phyloP scores from a whole-genome alignment of 2,113 vertebrate genomes.

The Brachyhypopomus occidentalis region DNA sequence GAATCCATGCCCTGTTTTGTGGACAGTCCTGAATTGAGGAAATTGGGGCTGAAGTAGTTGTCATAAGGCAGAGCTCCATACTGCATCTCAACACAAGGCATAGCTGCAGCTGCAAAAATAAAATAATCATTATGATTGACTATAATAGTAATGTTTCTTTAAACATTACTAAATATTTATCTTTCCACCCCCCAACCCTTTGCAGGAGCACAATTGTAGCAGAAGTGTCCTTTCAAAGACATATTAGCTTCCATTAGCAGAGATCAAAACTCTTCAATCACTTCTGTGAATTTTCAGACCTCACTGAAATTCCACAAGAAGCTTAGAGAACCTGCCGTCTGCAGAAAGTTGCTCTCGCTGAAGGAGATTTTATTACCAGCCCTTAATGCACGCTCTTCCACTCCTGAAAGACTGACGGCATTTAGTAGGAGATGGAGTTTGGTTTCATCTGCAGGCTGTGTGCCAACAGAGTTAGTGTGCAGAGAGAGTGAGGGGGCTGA shows the following conservation, averaged over 20 bases:
- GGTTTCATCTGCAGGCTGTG: constrained; percentile 60
- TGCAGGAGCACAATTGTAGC: constrained; percentile 44
- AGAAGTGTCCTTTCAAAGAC: constrained; percentile 53
- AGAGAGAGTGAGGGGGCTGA: constrained; percentile 45
- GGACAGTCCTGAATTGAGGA: constrained; percentile 79
- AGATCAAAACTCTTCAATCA: constrained; percentile 67
- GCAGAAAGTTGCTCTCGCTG: constrained; percentile 24
- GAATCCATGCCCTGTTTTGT: constrained; percentile 81
- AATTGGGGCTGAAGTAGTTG: constrained; percentile 72
- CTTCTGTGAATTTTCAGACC: constrained; percentile 36
- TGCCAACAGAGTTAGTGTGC: constrained; percentile 48
- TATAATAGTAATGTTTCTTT: background rate
- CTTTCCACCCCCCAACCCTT: background rate
- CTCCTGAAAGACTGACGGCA: constrained; percentile 49
- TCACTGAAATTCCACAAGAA: constrained; percentile 42
- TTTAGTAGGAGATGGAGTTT: constrained; percentile 60
- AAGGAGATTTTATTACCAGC: constrained; percentile 33
- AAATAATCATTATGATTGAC: background rate
- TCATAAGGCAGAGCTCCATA: constrained; percentile 79
- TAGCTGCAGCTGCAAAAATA: constrained; percentile 72
- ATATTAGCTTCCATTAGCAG: constrained; percentile 53
- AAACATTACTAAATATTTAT: background rate
- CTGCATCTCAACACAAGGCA: constrained; percentile 93
- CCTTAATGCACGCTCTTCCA: constrained; percentile 67
- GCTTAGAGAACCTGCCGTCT: constrained; percentile 30